phyloP scores from a whole-genome alignment of 2,888 invertebrate species.

The Pyrgus malvae region DNA sequence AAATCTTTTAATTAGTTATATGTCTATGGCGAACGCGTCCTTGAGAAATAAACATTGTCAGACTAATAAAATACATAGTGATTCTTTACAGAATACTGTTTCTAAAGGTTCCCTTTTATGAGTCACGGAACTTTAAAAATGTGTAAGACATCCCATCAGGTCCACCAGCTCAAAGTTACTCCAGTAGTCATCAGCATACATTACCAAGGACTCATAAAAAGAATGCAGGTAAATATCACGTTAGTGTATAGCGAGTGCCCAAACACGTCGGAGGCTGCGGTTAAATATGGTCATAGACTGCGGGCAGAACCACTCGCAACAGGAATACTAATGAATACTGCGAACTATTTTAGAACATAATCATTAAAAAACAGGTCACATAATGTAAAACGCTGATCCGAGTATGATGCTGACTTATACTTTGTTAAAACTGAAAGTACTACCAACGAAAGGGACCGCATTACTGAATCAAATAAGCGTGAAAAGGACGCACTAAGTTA shows the following conservation, averaged over 20 bases:
- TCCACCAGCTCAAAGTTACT: neutral
- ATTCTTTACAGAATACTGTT: too few species aligned
- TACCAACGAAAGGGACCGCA: conserved; percentile 49
- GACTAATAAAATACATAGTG: too few species aligned
- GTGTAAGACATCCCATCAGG: too few species aligned
- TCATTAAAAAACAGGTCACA: conserved; percentile 75
- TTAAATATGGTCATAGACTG: conserved; percentile 62
- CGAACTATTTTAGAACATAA: conserved; percentile 67
- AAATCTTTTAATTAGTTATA: too few species aligned
- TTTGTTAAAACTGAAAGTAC: conserved; percentile 69
- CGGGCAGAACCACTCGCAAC: conserved; percentile 47
- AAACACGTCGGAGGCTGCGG: conserved; percentile 53
- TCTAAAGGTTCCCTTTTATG: too few species aligned
- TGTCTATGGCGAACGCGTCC: too few species aligned
- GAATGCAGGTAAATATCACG: conserved; percentile 39
- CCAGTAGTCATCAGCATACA: conserved; percentile 8
- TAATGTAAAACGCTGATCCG: conserved; percentile 63
- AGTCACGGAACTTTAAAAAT: too few species aligned
- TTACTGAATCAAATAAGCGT: conserved; percentile 43
- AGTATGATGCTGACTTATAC: conserved; percentile 50
- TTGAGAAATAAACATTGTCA: too few species aligned
- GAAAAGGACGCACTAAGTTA: conserved; percentile 56
- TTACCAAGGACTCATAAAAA: conserved; percentile 7
- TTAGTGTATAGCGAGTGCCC: conserved; percentile 55
- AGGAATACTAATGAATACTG: conserved; percentile 68